A percentile compares a stretch with the other conserved stretches of the same genome.
phyloP scores from a whole-genome alignment of 2,113 vertebrate genomes.

The Coryphaenoides rupestris region DNA sequence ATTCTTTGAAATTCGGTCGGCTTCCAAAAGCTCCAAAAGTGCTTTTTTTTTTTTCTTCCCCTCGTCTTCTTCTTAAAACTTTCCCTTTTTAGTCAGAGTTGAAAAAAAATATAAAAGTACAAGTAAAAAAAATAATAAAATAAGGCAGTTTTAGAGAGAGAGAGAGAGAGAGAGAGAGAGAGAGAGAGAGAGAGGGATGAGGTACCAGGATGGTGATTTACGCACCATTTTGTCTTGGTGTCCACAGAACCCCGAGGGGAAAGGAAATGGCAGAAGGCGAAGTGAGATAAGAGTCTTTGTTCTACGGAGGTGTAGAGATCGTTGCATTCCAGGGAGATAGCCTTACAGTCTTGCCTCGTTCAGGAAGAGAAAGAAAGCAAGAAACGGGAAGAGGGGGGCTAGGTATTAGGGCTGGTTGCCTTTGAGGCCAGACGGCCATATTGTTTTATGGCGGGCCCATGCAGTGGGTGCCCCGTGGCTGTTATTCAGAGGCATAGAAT shows the following conservation, averaged over 20 bases:
- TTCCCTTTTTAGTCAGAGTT: conserved; percentile 11
- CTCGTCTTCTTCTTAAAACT: neutral
- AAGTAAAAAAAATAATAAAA: no score
- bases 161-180: conserved; percentile 16
- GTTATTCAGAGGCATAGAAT: conserved; percentile 17
- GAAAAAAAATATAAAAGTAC: neutral
- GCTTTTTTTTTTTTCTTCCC: no score
- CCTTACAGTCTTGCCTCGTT: conserved; percentile 47
- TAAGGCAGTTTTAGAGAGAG: conserved; percentile 18
- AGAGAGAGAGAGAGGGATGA: conserved; percentile 24
- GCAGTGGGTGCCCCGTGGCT: conserved; percentile 13
- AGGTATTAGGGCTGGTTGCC: conserved; percentile 27
- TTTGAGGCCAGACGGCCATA: conserved; percentile 25
- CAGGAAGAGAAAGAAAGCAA: neutral
- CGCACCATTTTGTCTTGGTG: conserved; percentile 49
- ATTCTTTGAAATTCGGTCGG: conserved; percentile 34
- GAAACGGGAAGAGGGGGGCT: no score
- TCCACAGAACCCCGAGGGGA: conserved; percentile 47
- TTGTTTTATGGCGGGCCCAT: conserved; percentile 24
- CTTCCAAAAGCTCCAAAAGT: conserved; percentile 32
- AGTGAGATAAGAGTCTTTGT: conserved; percentile 64
- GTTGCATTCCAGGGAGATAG: conserved; percentile 63
- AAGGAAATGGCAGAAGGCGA: conserved; percentile 65
- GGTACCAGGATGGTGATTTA: conserved; percentile 60
- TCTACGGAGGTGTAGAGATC: conserved; percentile 63